Base-by-base conservation (phyloP, 2,797 vertebrate genomes). In the Cuniculus paca region DNA sequence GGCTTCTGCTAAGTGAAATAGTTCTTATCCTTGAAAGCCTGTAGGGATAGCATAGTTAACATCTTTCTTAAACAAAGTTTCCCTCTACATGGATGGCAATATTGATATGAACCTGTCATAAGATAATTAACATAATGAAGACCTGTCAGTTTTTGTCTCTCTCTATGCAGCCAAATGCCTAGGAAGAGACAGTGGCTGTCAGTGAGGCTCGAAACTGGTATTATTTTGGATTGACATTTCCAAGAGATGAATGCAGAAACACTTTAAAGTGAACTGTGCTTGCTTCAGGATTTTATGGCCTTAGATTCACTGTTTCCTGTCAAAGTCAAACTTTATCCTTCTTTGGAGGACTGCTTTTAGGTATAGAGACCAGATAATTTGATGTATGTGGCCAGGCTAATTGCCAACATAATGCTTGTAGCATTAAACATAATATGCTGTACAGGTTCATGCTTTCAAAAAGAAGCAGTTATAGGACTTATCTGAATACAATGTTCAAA, bases 31-130 rank as follows among this genome's bases (percentile, higher is more conserved):
- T 70, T 19, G 70, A n/a, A 16, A 80, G 28, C 9, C 16, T 70
- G 14, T 50, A 28, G 42, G 58, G 42, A 68, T 1, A 68, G 5
- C 5, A 22, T 34, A 74, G n/a, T 50, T 56, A 26, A 86, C n/a
- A 58, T 34, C 48, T 82, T 88, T 86, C 36, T 56, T 77, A 92
- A 72, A 42, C 58, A 88, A 3, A 77, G 13, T 65, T 88, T 96
- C 74, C 39, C 50, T 82, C 82, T 91, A 45, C 12, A 56, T 79
- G 45, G 61, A 28, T 70, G 39, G 39, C 28, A 63, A 6, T 78
- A 54, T 81, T 79, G 58, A 74, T 50, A 65, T 83, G n/a, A 85
- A 72, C 39, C 65, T 85, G 48, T 60, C 78, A 72, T 88, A 42
- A 56, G 5, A 11, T 85, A 74, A 83, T 28, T 79, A 63, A 58